Conservation (phyloP, 2,113 vertebrate species). For the Ceyx margarethae region DNA sequence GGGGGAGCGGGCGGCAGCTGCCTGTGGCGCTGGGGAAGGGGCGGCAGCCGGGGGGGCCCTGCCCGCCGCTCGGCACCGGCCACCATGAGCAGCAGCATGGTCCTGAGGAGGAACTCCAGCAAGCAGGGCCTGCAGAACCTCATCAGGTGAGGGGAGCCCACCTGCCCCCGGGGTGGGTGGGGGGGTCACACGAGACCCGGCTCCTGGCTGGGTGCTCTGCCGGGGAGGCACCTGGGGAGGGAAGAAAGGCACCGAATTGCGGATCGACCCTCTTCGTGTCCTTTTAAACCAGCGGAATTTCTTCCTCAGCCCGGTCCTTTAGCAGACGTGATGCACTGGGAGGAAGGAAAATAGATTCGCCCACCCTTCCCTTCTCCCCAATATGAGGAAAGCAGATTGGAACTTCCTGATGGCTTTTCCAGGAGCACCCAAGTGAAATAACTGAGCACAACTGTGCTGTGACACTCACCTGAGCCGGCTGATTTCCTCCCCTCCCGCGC, state of each 20-base stretch:
- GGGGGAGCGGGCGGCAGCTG: background rate
- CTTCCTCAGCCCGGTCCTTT: background rate
- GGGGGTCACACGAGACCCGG: background rate
- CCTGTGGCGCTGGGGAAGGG: conserved; percentile 9
- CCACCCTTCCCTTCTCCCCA: too few species aligned
- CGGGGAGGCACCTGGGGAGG: too few species aligned
- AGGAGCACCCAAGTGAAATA: background rate
- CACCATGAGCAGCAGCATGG: conserved; percentile 70
- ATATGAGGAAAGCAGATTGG: conserved; percentile 10
- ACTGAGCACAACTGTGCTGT: background rate
- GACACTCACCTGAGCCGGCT: conserved; percentile 26
- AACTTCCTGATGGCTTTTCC: conserved; percentile 42
- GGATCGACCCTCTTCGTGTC: fast-evolving
- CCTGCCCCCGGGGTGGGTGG: background rate
- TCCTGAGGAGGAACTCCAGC: conserved; percentile 80
- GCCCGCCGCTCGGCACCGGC: background rate
- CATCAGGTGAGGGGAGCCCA: conserved; percentile 79
- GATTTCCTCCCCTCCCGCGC: background rate
- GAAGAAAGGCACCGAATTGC: fast-evolving
- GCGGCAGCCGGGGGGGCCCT: background rate
- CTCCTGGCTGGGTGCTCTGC: background rate
- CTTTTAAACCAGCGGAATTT: background rate
- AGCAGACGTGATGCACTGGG: background rate
- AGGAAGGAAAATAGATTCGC: background rate
- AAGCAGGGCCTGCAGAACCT: conserved; percentile 83